Evolutionary conservation across 2,888 invertebrate genomes (phyloP), one percentile per base, ranked within the genome.

Genomic region (Junonia oenone): DNA sequence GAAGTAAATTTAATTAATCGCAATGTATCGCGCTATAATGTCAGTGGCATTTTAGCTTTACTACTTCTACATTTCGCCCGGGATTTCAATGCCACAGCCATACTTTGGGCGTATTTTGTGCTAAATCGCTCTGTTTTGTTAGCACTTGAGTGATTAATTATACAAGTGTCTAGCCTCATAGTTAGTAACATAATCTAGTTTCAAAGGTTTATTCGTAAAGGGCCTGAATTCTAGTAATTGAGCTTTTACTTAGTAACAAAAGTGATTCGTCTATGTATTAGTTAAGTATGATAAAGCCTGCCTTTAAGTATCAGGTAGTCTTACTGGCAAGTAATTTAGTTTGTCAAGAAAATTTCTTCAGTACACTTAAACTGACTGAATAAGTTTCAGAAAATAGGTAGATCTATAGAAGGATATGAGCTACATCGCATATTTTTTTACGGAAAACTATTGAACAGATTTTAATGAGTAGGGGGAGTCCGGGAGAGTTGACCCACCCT

Each of bases 61-160:
- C 17, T 13, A 13, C 6, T 43, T 22, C n/a, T n/a, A n/a, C 37
- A 27, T 45, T 52, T 45, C 45, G 31, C 51, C 27, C 11, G 9
- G 35, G 27, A 37, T 13, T 45, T 43, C 43, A 15, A 6, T 37
- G 52, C 13, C 45, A 52, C 35, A 46, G 17, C 35, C 51, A 33
- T 46, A 52, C 45, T 52, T 46, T 45, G 17, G 27, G 15, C 15
- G 31, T 46, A 46, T 31, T 46, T 46, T 31, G 46, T 46, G 15
- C 31, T 17, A 17, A 46, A 46, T 46, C 40, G 15, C n/a, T 40
- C 29, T 11, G 27, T 50, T 29, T 31, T 50, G 50, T 50, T 33
- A 43, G 19, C 6, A 8, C 29, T 43, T 13, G 6, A 38, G 37
- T 52, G 45, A 52, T 52, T 52, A 52, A 52, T 45, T 35, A 35